Evolutionary conservation across 2,113 vertebrate species (phyloP).

Genomic region (Mesoclemmys tuberculata): DNA sequence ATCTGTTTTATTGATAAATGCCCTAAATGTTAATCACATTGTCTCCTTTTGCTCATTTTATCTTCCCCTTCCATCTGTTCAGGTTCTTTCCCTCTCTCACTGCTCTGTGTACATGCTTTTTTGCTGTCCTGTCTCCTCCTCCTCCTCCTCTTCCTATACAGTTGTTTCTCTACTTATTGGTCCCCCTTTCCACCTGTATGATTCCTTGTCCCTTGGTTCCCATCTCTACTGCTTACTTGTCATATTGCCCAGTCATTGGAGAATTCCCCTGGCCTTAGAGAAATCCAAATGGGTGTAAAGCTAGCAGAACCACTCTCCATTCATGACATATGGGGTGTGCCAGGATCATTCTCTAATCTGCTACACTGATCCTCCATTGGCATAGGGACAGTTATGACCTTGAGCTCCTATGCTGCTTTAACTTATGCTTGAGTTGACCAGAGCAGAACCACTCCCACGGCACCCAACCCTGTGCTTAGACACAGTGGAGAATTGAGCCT

Average conservation of each 20-base stretch:
- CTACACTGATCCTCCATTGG: background rate
- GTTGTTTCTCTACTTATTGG: background rate
- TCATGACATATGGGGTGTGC: background rate
- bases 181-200: background rate
- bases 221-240: background rate
- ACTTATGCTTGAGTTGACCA: background rate
- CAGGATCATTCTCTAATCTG: too few species aligned
- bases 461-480: background rate
- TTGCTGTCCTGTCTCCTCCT: background rate
- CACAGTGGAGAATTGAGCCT: background rate
- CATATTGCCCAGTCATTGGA: background rate
- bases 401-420: background rate
- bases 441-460: background rate
- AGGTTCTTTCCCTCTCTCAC: background rate
- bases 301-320: background rate
- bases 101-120: background rate
- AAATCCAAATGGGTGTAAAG: background rate
- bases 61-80: background rate
- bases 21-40: background rate
- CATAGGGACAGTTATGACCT: background rate
- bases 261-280: background rate
- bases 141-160: background rate
- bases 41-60: background rate
- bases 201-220: background rate
- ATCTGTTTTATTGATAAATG: background rate